Conservation (phyloP, 2,113 vertebrate species). For the Leptodactylus fuscus region DNA sequence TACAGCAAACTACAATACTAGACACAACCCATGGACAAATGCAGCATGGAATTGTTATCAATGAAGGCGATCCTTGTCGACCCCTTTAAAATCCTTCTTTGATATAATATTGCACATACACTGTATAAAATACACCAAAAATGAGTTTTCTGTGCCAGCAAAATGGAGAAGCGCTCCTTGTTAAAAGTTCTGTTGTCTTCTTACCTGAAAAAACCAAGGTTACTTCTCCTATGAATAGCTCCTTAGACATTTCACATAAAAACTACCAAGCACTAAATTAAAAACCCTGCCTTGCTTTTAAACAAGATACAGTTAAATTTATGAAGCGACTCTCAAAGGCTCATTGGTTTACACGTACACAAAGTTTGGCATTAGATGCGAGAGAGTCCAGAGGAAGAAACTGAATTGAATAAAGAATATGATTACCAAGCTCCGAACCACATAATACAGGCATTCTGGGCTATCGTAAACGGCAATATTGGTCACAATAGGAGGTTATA, state of each 20-base stretch:
- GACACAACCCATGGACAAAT: too few species aligned
- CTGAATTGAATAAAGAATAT: background rate
- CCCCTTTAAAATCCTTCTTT: too few species aligned
- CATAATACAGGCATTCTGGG: background rate
- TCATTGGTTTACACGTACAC: slow-evolving; percentile 74
- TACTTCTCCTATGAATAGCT: slow-evolving; percentile 81
- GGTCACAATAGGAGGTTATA: too few species aligned
- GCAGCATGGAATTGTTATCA: too few species aligned
- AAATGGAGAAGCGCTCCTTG: slow-evolving; percentile 38
- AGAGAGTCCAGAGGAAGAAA: slow-evolving; percentile 48
- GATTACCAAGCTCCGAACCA: background rate
- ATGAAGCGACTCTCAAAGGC: slow-evolving; percentile 78
- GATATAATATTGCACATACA: background rate
- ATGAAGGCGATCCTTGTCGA: too few species aligned
- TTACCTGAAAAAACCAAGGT: slow-evolving; percentile 75
- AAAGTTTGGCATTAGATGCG: slow-evolving; percentile 62
- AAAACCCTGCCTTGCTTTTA: slow-evolving; percentile 73
- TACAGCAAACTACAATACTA: too few species aligned
- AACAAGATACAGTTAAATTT: slow-evolving; percentile 81
- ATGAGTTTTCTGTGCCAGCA: slow-evolving; percentile 10
- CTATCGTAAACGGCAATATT: background rate
- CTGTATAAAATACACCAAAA: slow-evolving; percentile 4
- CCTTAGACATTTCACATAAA: slow-evolving; percentile 81
- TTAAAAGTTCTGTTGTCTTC: slow-evolving; percentile 53
- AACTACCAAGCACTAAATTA: slow-evolving; percentile 83